Evolutionary conservation across 1,140 invertebrate genomes (phyloP), one percentile per base, ranked within the genome.

Genomic region (Drosophila kurseongensis): DNA sequence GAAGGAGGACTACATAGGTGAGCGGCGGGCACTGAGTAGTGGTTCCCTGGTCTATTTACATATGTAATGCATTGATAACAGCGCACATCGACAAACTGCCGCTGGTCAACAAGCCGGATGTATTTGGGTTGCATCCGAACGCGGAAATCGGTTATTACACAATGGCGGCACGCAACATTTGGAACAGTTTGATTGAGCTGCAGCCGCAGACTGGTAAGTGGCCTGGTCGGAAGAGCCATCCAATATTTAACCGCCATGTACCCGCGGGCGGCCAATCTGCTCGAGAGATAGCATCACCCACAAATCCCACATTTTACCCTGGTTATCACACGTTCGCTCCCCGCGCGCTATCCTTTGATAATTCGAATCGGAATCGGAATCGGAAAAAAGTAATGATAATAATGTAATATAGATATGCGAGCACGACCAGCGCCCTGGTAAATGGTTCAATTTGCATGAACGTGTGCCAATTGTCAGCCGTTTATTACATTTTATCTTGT

Each of bases 81-180:
- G 91, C 85, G 54, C 91, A 92, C 75, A 96, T 97, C 75, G 96
- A 97, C 80, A 93, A 94, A 68, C 85, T 97, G 8, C 96, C 96
- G 5, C 83, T 97, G 36, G 93, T 94, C 4, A 96, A 97, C 77
- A 95, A 95, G 27, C 97, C 97, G 1, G 96, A 97, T 91, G 96
- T 98, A 58, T 96, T 98, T 93, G 98, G 98, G 62, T 93, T 99
- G 76, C 97, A 99, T 93, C 94, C 96, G 40, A 99, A 98, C 93
- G 97, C 97, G 7, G 97, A 98, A 94, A 98, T 98, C 90, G 95
- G 95, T n/a, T 97, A 97, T 91, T 98, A 97, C 91, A 97, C 96
- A 41, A 94, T 96, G 92, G 96, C 96, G 1, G 95, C 96, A 5
- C 95, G 95, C 78, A 95, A 95, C 82, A 97, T 98, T 93, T 98